Base-by-base conservation (phyloP, 2,888 invertebrate genomes). In the Leptogaster cylindrica region DNA sequence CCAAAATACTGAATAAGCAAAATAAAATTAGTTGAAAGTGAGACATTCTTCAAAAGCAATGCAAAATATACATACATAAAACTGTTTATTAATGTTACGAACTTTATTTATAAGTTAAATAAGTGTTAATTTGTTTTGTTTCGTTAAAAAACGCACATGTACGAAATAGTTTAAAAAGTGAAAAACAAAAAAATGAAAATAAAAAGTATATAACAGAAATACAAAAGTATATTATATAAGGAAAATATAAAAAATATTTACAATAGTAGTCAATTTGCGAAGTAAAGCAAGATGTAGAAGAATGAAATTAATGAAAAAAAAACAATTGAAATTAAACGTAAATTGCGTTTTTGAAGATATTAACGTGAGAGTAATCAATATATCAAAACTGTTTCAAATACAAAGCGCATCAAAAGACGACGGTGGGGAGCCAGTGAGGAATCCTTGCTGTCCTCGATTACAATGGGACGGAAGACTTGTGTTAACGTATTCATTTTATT, bases 121-220 rank as follows among this genome's bases (percentile, higher is more conserved):
- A 48, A 31, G 48, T 65, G 50, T 39, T 65, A n/a, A 36, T 48
- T 65, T 25, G 20, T 65, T 39, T 65, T 25, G 25, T 65, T 65
- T 50, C 39, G 65, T 65, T 65, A 8, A 50, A 50, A 20, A 65
- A 50, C 65, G 65, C 65, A 65, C 65, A 65, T n/a, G n/a, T n/a
- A n/a, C n/a, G n/a, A n/a, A n/a, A n/a, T n/a, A n/a, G n/a, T n/a
- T n/a, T 48, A 64, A 48, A 25, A 12, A 46, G 23, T 46, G 25
- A 46, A n/a, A n/a, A 33, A 31, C 6, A 16, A 18, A 52, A 52
- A 27, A 5, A 27, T 14, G 28, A 12, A 28, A 50, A 63, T 18
- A 63, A 28, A 46, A 44, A 31, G 7, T 36, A 58, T 63, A 63
- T 46, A 31, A 44, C 63, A 46, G 27, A 50, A 25, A 63, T 28